phyloP scores from a whole-genome alignment of 2,888 invertebrate genomes.

The Nephrotoma flavescens region DNA sequence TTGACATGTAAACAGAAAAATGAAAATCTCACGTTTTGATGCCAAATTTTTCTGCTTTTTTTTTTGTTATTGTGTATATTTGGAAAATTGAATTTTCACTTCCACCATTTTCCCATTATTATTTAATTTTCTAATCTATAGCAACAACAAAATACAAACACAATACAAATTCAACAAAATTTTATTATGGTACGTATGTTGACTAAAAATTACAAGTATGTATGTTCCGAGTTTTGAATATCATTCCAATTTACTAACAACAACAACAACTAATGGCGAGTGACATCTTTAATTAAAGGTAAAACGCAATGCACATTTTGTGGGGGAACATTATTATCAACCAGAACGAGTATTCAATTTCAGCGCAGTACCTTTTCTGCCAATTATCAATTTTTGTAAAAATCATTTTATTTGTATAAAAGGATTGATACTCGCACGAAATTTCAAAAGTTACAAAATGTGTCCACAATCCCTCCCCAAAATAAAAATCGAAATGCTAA shows the following conservation, averaged over 20 bases:
- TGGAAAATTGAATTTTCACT: neutral
- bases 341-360: neutral
- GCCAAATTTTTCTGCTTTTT: neutral
- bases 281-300: neutral
- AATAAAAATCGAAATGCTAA: neutral
- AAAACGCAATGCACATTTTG: neutral
- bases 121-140: neutral
- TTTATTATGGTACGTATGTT: neutral
- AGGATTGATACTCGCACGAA: neutral
- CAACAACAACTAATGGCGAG: neutral
- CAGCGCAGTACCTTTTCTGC: neutral
- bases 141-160: neutral
- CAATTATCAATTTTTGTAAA: neutral
- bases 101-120: neutral
- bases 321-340: neutral
- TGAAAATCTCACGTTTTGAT: neutral
- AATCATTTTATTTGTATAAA: neutral
- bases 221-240: neutral
- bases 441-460: neutral
- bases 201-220: neutral
- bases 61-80: neutral
- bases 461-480: neutral
- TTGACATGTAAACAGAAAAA: neutral
- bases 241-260: neutral
- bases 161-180: neutral